Base-by-base conservation (phyloP, 2,888 invertebrate genomes). In the Cryptophagus acutangulus region DNA sequence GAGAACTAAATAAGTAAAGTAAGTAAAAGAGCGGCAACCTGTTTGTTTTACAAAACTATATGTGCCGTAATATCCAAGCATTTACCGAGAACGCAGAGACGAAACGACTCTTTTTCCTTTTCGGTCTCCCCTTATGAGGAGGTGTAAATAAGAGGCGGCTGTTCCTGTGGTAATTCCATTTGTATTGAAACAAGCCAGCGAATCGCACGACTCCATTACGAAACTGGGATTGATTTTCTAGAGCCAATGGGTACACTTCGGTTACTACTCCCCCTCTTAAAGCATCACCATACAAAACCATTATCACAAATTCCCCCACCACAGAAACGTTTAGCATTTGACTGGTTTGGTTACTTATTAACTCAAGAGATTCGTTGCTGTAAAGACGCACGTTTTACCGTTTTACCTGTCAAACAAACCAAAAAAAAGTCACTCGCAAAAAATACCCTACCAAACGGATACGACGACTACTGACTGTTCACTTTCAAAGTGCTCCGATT, bases 281-380 rank as follows among this genome's bases (percentile, higher is more conserved):
- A n/a, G n/a, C n/a, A n/a, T n/a, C n/a, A n/a, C n/a, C n/a, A n/a
- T n/a, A n/a, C n/a, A n/a, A 8, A 20, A 20, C 24, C 24, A 20
- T 20, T 20, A 20, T 20, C n/a, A n/a, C n/a, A n/a, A n/a, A n/a
- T n/a, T n/a, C n/a, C 30, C 8, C 3, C 10, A 9, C 52, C 49
- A 59, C 50, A 55, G 25, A 33, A 38, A 46, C 36, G 62, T 59
- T 48, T 46, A 50, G n/a, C n/a, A 53, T 52, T 53, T 49, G 57
- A 57, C 58, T 58, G 57, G 56, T 50, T 52, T 51, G 46, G 52
- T 53, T 55, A 52, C 63, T 60, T 66, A 68, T 66, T 69, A 69
- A 63, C 64, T 58, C 53, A 56, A 62, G 64, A 65, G 66, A 54
- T 62, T 62, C 60, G 62, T 59, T 56, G 59, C 59, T 61, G 64